Conservation (phyloP, 2,888 invertebrate species). For the Hemistola chrysoprasaria region DNA sequence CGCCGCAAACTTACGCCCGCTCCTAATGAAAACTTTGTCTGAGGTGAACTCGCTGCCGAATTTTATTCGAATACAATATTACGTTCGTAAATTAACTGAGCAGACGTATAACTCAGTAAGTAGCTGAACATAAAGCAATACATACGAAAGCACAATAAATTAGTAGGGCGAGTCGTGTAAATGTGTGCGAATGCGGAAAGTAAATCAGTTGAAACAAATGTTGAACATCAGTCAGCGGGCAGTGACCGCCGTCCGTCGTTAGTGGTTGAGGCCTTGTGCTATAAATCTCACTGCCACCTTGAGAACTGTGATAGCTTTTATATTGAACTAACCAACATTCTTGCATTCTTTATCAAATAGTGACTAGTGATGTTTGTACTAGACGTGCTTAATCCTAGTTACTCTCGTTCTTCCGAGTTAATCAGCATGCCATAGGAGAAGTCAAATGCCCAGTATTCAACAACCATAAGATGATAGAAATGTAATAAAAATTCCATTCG, state of each 20-base stretch:
- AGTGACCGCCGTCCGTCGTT: conserved; percentile 59
- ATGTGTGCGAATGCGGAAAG: conserved; percentile 60
- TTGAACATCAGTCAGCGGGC: conserved; percentile 70
- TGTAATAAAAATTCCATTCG: conserved; percentile 2
- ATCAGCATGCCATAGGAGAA: too few species aligned
- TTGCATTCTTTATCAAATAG: too few species aligned
- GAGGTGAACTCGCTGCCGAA: conserved; percentile 54
- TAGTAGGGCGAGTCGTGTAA: conserved; percentile 48
- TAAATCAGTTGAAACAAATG: conserved; percentile 81
- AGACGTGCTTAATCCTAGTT: too few species aligned
- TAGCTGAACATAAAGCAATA: conserved; percentile 32
- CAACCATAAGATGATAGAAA: too few species aligned
- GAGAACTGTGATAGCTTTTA: conserved; percentile 58
- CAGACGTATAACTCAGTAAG: conserved; percentile 10
- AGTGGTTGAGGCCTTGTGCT: conserved; percentile 67
- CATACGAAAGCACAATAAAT: conserved; percentile 45
- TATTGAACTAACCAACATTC: conserved; percentile 22
- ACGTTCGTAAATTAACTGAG: conserved; percentile 17
- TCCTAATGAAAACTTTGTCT: conserved; percentile 76
- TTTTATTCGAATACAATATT: conserved; percentile 49
- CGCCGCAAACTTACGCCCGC: conserved; percentile 71
- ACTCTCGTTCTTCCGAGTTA: too few species aligned
- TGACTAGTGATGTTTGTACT: too few species aligned
- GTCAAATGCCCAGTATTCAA: too few species aligned
- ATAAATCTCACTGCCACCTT: conserved; percentile 75